These are phyloP conservation scores for Lagothrix lagotricha DNA, from an alignment of 2,797 vertebrate genomes.

Conservation along the genomic window DNA sequence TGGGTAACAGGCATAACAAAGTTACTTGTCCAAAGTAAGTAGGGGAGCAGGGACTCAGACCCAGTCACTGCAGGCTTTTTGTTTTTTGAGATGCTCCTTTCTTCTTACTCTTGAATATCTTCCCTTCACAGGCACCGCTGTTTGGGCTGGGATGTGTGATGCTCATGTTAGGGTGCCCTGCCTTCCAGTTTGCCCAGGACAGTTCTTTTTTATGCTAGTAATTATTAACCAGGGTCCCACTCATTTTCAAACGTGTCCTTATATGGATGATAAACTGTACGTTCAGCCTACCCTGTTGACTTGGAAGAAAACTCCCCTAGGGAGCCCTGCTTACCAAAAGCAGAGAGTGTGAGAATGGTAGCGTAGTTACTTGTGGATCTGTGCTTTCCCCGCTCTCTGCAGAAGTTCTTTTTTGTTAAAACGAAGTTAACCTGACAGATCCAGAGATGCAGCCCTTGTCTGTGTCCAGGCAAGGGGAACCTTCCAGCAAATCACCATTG, in stretches of 20 bases:
- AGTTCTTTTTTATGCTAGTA: not conserved
- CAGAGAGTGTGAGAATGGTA: not conserved
- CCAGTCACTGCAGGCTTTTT: not conserved
- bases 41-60: not conserved
- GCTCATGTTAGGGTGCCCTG: too few relatives aligned
- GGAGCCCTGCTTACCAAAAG: not conserved
- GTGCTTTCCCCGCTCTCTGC: not conserved
- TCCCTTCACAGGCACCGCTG: not conserved
- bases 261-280: not conserved
- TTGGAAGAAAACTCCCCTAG: not conserved
- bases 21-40: not conserved
- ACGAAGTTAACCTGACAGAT: not conserved
- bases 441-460: not conserved
- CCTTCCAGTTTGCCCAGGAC: not conserved
- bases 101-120: not conserved
- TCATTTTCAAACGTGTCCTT: not conserved
- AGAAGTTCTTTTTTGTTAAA: not conserved
- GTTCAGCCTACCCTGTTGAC: not conserved
- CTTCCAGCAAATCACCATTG: not conserved
- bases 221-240: not conserved
- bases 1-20: not conserved
- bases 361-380: not conserved
- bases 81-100: not conserved
- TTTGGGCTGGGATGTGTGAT: not conserved
- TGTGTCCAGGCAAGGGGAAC: not conserved